Conservation (phyloP, 2,113 vertebrate species). For the Hydropotes inermis region DNA sequence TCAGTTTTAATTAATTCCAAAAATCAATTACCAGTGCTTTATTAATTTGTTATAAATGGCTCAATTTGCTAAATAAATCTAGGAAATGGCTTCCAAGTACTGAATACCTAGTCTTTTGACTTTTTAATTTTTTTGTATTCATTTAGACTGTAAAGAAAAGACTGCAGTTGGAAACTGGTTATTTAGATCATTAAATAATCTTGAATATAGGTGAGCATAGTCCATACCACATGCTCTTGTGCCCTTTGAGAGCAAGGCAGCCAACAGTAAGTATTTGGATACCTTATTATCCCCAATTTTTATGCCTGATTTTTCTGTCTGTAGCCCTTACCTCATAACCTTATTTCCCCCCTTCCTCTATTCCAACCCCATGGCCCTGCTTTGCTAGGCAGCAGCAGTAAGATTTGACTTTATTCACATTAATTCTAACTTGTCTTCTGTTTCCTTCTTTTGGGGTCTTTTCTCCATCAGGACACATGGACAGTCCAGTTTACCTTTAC, state of each 20-base stretch:
- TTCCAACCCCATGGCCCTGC: neutral
- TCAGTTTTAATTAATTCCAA: neutral
- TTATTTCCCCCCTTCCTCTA: neutral
- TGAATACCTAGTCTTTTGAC: neutral
- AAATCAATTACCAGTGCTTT: neutral
- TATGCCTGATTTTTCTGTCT: neutral
- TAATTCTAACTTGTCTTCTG: neutral
- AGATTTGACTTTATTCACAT: neutral
- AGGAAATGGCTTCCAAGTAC: neutral
- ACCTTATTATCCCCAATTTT: neutral
- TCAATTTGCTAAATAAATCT: slow-evolving; percentile 9
- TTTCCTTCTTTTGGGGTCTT: neutral
- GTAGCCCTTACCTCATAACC: neutral
- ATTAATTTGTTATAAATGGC: neutral
- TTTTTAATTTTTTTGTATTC: neutral
- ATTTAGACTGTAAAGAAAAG: neutral
- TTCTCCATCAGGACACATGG: neutral
- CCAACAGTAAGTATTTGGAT: neutral
- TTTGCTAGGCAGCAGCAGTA: neutral
- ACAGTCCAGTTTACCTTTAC: neutral
- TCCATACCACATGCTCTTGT: neutral
- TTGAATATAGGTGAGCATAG: neutral
- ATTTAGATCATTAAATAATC: neutral
- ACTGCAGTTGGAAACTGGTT: neutral
- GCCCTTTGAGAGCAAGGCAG: neutral